Conservation (phyloP, 2,888 invertebrate genomes). For the Dendrolimus pini region DNA sequence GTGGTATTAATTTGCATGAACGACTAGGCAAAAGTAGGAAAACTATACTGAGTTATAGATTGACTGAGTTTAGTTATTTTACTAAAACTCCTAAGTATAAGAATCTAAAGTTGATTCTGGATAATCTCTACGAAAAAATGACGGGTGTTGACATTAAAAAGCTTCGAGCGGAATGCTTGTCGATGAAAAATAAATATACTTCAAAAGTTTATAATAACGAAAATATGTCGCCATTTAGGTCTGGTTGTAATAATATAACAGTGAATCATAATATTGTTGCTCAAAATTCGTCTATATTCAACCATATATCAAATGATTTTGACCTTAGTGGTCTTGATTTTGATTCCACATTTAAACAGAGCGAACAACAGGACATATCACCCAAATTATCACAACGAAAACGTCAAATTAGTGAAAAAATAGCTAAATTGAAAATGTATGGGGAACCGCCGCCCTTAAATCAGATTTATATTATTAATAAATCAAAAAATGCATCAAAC, state of each 20-base stretch:
- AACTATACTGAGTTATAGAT: slow-evolving; percentile 76
- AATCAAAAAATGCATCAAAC: slow-evolving; percentile 42
- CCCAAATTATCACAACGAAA: slow-evolving; percentile 42
- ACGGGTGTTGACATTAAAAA: slow-evolving; percentile 24
- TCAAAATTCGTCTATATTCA: slow-evolving; percentile 7
- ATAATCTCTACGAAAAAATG: slow-evolving; percentile 51
- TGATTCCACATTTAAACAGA: slow-evolving; percentile 58
- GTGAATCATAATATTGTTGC: slow-evolving; percentile 10
- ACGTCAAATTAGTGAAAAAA: slow-evolving; percentile 48
- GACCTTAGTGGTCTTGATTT: slow-evolving; percentile 61
- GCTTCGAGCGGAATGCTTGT: slow-evolving; percentile 45
- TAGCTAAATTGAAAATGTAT: slow-evolving; percentile 70
- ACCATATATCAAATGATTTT: slow-evolving; percentile 29
- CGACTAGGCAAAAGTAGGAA: slow-evolving; percentile 65
- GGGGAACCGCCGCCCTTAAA: slow-evolving; percentile 75
- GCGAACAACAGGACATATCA: slow-evolving; percentile 38
- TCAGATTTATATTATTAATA: slow-evolving; percentile 58
- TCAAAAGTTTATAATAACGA: slow-evolving; percentile 29
- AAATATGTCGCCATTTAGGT: slow-evolving; percentile 53
- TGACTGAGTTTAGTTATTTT: slow-evolving; percentile 78
- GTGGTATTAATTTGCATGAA: slow-evolving; percentile 80
- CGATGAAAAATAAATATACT: slow-evolving; percentile 40
- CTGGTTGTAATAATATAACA: slow-evolving; percentile 38
- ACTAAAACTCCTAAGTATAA: slow-evolving; percentile 77
- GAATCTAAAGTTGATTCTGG: slow-evolving; percentile 59